Conservation (phyloP, 2,888 invertebrate species). For the Amiota communis region DNA sequence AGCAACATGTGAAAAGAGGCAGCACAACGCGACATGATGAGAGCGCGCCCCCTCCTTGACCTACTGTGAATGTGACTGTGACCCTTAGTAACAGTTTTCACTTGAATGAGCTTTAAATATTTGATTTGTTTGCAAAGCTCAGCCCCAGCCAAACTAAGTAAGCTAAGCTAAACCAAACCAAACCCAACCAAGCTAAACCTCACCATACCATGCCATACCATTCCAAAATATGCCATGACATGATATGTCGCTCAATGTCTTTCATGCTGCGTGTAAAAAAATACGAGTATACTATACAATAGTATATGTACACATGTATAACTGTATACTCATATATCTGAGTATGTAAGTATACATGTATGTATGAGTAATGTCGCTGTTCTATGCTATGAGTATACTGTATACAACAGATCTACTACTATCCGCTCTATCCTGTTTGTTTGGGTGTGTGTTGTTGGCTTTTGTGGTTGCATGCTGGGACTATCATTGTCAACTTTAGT, state of each 20-base stretch:
- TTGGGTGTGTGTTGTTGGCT: conserved; percentile 44
- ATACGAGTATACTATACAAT: too few species aligned
- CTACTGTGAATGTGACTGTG: background rate
- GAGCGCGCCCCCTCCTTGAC: background rate
- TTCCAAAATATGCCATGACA: too few species aligned
- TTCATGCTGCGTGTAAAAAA: too few species aligned
- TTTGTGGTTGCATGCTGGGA: conserved; percentile 54
- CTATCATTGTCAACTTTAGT: conserved; percentile 29
- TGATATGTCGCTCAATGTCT: too few species aligned
- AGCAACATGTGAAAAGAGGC: background rate
- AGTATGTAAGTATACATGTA: background rate
- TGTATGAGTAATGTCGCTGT: background rate
- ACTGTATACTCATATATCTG: background rate
- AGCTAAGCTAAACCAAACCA: too few species aligned
- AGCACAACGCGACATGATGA: background rate
- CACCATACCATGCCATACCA: too few species aligned
- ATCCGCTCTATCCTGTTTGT: background rate
- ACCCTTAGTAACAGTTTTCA: conserved; percentile 55
- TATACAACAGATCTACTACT: background rate
- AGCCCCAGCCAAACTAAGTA: too few species aligned
- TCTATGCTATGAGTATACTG: background rate
- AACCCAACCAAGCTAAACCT: too few species aligned
- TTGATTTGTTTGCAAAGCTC: conserved; percentile 57
- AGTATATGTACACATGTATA: background rate
- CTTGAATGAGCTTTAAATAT: conserved; percentile 66